Conservation (phyloP, 2,797 vertebrate genomes). For the Trichosurus vulpecula region DNA sequence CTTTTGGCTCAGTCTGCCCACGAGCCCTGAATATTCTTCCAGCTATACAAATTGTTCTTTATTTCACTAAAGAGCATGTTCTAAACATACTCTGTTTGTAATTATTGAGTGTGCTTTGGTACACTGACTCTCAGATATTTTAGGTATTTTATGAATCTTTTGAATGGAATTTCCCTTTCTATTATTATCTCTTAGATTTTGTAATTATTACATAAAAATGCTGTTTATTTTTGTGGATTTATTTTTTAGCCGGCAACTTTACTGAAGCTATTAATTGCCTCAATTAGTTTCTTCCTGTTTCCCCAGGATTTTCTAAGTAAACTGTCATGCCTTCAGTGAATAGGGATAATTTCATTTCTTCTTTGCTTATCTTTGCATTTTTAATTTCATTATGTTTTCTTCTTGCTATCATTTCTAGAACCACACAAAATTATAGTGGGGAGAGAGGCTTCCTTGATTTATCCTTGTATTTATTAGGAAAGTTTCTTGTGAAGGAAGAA, state of each 20-base stretch:
- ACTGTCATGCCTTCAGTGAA: not conserved
- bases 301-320: not conserved
- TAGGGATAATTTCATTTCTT: not conserved
- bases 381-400: not conserved
- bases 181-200: conserved; percentile 8
- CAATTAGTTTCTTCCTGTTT: not conserved
- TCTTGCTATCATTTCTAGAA: not conserved
- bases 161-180: not conserved
- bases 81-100: not conserved
- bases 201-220: not conserved
- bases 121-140: not conserved
- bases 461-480: not conserved
- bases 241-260: not conserved
- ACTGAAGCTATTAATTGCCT: not conserved
- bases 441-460: not conserved
- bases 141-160: not conserved
- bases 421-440: not conserved
- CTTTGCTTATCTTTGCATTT: not conserved
- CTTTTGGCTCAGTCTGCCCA: not conserved
- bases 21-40: not conserved
- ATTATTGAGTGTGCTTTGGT: not conserved
- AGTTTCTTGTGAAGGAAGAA: not conserved
- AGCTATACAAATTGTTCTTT: not conserved
- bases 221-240: not conserved
- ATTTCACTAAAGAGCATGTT: not conserved